These are phyloP conservation scores for Macrotus californicus DNA, from an alignment of 2,113 vertebrate genomes.

Conservation along the genomic window DNA sequence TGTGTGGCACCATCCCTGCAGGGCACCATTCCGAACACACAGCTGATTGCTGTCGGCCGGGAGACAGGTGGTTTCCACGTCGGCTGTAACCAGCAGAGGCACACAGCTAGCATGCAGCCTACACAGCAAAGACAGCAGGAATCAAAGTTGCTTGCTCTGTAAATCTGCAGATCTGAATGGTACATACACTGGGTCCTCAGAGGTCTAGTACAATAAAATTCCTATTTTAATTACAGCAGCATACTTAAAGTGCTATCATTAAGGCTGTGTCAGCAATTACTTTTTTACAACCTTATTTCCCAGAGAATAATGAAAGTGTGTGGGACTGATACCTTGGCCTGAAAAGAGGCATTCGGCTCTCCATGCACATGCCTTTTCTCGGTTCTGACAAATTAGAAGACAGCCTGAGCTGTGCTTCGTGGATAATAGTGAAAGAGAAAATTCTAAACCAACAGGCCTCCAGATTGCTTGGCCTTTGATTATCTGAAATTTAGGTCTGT, in stretches of 20 bases:
- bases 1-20: not conserved
- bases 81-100: not conserved
- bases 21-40: conserved; percentile 41
- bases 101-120: conserved; percentile 33
- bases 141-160: conserved; percentile 59
- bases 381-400: conserved; percentile 23
- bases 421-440: not conserved
- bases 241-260: conserved; percentile 61
- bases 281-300: conserved; percentile 70
- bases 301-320: conserved; percentile 67
- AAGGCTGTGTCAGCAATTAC: conserved; percentile 73
- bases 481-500: conserved; percentile 57
- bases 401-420: not conserved
- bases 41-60: not conserved
- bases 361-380: not conserved
- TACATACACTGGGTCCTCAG: conserved; percentile 3
- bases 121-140: conserved; percentile 57
- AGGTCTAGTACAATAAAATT: conserved; percentile 60
- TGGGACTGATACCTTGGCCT: conserved; percentile 45
- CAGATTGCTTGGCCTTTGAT: conserved; percentile 35
- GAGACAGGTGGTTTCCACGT: conserved; percentile 6
- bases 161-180: conserved; percentile 20
- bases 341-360: not conserved
- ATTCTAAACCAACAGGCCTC: not conserved
- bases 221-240: conserved; percentile 65